Conservation (phyloP, 2,113 vertebrate genomes). For the Chiloscyllium plagiosum region DNA sequence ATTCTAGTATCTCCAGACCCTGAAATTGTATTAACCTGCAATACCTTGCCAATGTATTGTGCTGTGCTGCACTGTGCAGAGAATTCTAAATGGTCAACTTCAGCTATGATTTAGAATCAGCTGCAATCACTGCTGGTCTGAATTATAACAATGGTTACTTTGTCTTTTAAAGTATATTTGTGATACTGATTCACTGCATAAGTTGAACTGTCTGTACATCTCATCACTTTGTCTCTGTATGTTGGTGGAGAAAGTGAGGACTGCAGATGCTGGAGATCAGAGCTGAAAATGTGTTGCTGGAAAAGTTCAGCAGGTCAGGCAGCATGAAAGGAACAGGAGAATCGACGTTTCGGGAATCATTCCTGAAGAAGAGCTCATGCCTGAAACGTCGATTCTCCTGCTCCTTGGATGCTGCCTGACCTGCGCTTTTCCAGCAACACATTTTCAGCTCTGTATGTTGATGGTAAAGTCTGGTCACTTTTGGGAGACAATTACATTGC, state of each 20-base stretch:
- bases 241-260: no score
- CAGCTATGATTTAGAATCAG: not conserved
- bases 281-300: no score
- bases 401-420: no score
- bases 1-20: not conserved
- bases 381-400: no score
- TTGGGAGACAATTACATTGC: not conserved
- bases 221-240: not conserved
- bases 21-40: not conserved
- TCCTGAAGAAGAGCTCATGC: no score
- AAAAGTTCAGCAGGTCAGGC: no score
- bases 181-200: not conserved
- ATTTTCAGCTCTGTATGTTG: no score
- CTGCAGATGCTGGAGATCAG: no score
- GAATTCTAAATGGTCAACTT: not conserved
- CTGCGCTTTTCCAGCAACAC: no score
- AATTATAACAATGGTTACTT: not conserved
- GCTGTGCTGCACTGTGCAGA: not conserved
- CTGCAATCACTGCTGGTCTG: not conserved
- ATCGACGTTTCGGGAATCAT: no score
- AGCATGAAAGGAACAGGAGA: no score
- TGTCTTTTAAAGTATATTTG: not conserved
- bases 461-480: not conserved
- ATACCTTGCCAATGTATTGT: not conserved
- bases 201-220: not conserved